Conservation (phyloP, 2,888 invertebrate genomes). For the Thera britannica region DNA sequence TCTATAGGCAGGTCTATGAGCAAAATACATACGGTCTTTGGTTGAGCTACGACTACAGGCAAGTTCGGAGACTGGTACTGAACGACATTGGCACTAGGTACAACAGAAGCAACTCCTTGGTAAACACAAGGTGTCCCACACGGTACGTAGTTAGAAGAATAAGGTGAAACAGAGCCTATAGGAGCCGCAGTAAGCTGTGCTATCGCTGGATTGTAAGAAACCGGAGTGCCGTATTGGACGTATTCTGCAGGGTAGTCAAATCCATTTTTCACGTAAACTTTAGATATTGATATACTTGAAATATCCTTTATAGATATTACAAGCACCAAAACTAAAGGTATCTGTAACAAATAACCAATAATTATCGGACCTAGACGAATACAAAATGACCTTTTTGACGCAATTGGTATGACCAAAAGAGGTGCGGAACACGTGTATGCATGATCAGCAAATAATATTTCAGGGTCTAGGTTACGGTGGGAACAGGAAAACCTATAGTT, state of each 20-base stretch:
- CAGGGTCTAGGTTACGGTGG: not conserved
- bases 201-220: slow-evolving; percentile 52
- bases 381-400: not conserved
- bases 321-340: slow-evolving; percentile 48
- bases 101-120: slow-evolving; percentile 54
- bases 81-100: slow-evolving; percentile 56
- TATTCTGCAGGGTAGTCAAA: slow-evolving; percentile 53
- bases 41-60: slow-evolving; percentile 58
- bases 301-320: slow-evolving; percentile 50
- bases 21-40: slow-evolving; percentile 59
- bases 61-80: slow-evolving; percentile 60
- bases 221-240: slow-evolving; percentile 61
- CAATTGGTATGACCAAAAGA: not conserved
- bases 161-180: slow-evolving; percentile 50
- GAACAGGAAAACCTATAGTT: not conserved
- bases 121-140: slow-evolving; percentile 69
- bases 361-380: not conserved
- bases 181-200: slow-evolving; percentile 59
- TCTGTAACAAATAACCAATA: slow-evolving; percentile 55
- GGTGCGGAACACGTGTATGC: not conserved
- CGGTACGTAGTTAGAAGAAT: slow-evolving; percentile 55
- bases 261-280: slow-evolving; percentile 68
- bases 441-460: not conserved
- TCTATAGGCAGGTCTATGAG: too few species aligned
- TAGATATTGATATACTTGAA: slow-evolving; percentile 63